Conservation (phyloP, 2,888 invertebrate species). For the Rhopalosiphum nymphaeae region DNA sequence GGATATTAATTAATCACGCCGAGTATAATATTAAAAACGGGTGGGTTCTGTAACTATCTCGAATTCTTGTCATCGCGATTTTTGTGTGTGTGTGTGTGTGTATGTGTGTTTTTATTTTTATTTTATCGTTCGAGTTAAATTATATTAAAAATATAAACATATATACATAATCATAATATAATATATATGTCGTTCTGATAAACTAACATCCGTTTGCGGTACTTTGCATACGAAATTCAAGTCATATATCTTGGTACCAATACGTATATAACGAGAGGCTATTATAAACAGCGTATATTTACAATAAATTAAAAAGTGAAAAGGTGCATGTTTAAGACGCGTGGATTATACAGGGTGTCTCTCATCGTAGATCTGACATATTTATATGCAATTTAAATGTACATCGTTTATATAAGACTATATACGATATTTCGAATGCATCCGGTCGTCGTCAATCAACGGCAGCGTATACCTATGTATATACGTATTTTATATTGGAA, state of each 20-base stretch:
- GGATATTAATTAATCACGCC: not conserved
- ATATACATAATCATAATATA: not conserved
- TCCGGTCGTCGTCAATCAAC: conserved; percentile 37
- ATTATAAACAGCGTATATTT: not conserved
- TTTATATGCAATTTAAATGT: not conserved
- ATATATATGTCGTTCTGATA: not conserved
- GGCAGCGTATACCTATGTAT: not conserved
- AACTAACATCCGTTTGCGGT: not conserved
- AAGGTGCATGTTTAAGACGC: not conserved
- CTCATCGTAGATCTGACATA: not conserved
- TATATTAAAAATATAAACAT: not conserved
- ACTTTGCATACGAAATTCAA: not conserved
- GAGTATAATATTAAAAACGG: not conserved
- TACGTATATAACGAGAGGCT: conserved; percentile 29
- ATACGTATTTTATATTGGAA: not conserved
- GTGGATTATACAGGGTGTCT: not conserved
- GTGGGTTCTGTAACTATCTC: not conserved
- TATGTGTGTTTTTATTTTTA: not conserved
- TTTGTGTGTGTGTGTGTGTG: not conserved
- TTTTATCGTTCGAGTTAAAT: not conserved
- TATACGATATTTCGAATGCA: not conserved
- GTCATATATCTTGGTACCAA: conserved; percentile 35
- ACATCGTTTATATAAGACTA: not conserved
- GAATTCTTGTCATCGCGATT: not conserved
- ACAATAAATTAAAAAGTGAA: conserved; percentile 10